Evolutionary conservation across 2,888 invertebrate genomes (phyloP), one percentile per base, ranked within the genome.

Genomic region (Nysson spinosus): DNA sequence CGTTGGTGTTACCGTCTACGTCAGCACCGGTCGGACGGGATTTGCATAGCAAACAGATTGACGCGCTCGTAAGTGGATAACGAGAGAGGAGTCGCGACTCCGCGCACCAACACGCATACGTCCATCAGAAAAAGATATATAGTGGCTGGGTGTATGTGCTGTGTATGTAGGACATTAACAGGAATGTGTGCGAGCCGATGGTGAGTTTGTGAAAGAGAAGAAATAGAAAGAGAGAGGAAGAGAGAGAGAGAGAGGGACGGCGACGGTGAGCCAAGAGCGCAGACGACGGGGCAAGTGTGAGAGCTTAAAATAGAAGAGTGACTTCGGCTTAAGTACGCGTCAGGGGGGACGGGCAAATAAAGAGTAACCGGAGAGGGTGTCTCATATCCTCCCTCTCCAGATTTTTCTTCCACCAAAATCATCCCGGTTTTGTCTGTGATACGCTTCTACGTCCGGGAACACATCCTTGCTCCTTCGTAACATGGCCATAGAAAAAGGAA

Each of bases 31-130:
- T 81, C 78, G 77, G 80, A 83, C 82, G 80, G 78, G 83, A 85
- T 85, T 85, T 84, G 84, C 85, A 85, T 85, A 80, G 84, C 85
- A 84, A 85, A 84, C 83, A 82, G 85, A 85, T 85, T 83, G 84
- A 83, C 83, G 83, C 81, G 78, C 73, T 81, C 66, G 75, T 81
- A 83, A 85, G 85, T 84, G 83, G 82, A 83, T 84, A 84, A 84
- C 81, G 79, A 83, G 80, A 78, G 72, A 76, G 68, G 64, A 74
- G 74, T 66, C 75, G 70, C 57, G 56, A 43, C 57, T 42, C 50
- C 46, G 62, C 39, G 49, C 55, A 32, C 64, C 64, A 62, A 39
- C 64, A 19, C 32, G 44, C 55, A 40, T 62, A 49, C 61, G n/a
- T n/a, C 63, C 46, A 61, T 52, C 46, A 52, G 72, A 69, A 60